These are phyloP conservation scores for Alca torda DNA, from an alignment of 2,797 vertebrate genomes.

Conservation along the genomic window DNA sequence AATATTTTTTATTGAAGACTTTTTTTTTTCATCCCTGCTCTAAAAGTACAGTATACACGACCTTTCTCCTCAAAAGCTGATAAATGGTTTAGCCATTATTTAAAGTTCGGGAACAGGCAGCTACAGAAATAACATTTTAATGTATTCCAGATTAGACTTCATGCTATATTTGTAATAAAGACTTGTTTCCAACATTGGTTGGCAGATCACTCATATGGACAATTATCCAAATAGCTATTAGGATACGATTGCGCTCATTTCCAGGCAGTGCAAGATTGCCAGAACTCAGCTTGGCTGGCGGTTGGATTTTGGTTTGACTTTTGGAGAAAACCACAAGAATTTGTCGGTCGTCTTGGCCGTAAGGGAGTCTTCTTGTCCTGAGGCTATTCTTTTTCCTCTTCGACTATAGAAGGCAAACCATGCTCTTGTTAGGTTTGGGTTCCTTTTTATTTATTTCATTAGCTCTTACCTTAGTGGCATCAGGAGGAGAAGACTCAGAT, in stretches of 20 bases:
- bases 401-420: conserved; percentile 60
- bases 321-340: conserved; percentile 85
- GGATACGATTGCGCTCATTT: conserved; percentile 83
- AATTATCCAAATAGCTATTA: conserved; percentile 85
- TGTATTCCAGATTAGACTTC: conserved; percentile 83
- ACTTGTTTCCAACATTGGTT: conserved; percentile 77
- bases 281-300: conserved; percentile 72
- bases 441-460: background rate
- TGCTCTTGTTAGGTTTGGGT: background rate
- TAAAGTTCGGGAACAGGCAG: conserved; percentile 75
- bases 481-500: background rate
- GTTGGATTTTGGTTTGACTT: conserved; percentile 79
- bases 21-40: background rate
- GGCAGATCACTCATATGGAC: conserved; percentile 78
- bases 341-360: conserved; percentile 79
- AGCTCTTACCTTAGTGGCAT: background rate
- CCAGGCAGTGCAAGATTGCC: conserved; percentile 78
- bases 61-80: conserved; percentile 74
- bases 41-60: conserved; percentile 16
- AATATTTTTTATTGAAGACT: conserved; percentile 10
- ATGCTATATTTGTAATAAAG: conserved; percentile 83
- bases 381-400: conserved; percentile 72
- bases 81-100: conserved; percentile 81
- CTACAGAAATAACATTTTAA: conserved; percentile 83
- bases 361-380: conserved; percentile 74